Base-by-base conservation (phyloP, 92 coral and sea anemone species). In the Epizoanthus stellaris region DNA sequence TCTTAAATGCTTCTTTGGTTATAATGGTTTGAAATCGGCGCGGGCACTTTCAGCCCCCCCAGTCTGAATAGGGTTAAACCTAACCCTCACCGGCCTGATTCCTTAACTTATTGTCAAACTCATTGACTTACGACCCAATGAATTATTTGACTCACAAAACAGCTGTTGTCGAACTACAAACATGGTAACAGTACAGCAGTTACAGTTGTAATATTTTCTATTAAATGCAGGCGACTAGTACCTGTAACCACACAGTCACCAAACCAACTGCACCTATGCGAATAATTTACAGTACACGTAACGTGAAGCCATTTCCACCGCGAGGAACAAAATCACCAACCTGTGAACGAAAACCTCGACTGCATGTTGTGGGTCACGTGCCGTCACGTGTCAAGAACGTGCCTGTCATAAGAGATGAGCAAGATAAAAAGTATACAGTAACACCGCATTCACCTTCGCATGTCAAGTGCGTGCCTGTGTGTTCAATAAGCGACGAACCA, bases 251-350 rank as follows among this genome's bases (percentile, higher is more conserved):
- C 10, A 40, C 83, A 52, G 56, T 10, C 12, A 9, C 56, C 10
- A 52, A 3, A 12, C 72, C 73, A 2, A n/a, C 49, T 7, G 9
- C 83, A 40, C 23, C 72, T 13, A 43, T 14, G 71, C 62, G 53
- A 21, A 79, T 79, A 61, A 79, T 20, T 9, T 79, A 79, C 71
- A 79, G 83, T 49, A 79, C 83, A 13, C 83, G 60, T 43, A 59
- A 63, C 30, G 71, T 79, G 47, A 61, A 59, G 45, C 82, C 57
- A 16, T 61, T 77, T 42, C 82, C 82, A 7, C 70, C 47, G 3
- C 70, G 70, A 42, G 70, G 21, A 77, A 47, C 54, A 42, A 77
- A 45, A 34, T 39, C 38, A 19, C 3, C 54, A 58, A 2, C 57
- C 62, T 4, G n/a, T 3, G 57, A 76, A 59, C 65, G 68, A 16